Percentiles rank a stretch among this genome's conserved stretches.
phyloP scores from a whole-genome alignment of 2,797 vertebrate species.

The Glossophaga mutica region DNA sequence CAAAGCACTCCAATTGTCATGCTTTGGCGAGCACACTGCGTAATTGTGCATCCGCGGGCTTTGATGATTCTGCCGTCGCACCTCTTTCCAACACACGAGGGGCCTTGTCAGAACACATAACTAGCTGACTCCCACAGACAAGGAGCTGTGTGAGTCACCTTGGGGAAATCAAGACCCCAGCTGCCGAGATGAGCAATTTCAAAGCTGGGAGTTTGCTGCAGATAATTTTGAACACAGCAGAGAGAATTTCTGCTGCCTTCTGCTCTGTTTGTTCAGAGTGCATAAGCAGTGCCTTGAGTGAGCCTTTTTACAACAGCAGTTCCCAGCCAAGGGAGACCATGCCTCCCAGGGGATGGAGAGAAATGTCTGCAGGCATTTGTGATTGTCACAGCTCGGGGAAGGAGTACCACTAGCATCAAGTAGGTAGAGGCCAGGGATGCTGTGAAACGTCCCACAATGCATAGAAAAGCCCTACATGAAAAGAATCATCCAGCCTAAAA shows the following conservation, averaged over 20 bases:
- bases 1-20: constrained; percentile 13
- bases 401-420: neutral
- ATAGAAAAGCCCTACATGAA: neutral
- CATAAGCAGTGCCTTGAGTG: neutral
- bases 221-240: neutral
- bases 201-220: neutral
- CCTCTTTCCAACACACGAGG: neutral
- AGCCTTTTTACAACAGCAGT: neutral
- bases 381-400: neutral
- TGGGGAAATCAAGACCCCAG: constrained; percentile 60
- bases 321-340: neutral
- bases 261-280: neutral
- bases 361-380: neutral
- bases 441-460: neutral
- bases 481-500: neutral
- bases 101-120: constrained; percentile 49
- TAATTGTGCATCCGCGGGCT: neutral
- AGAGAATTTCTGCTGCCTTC: constrained; percentile 33
- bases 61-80: neutral
- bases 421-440: neutral
- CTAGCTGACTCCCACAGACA: neutral
- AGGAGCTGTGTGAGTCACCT: neutral
- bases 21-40: constrained; percentile 32
- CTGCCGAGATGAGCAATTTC: constrained; percentile 45
- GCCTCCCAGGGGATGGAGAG: neutral